A percentile compares a stretch with the other conserved stretches of the same genome.
phyloP scores from a whole-genome alignment of 2,888 invertebrate genomes.

The Xylota sylvarum region DNA sequence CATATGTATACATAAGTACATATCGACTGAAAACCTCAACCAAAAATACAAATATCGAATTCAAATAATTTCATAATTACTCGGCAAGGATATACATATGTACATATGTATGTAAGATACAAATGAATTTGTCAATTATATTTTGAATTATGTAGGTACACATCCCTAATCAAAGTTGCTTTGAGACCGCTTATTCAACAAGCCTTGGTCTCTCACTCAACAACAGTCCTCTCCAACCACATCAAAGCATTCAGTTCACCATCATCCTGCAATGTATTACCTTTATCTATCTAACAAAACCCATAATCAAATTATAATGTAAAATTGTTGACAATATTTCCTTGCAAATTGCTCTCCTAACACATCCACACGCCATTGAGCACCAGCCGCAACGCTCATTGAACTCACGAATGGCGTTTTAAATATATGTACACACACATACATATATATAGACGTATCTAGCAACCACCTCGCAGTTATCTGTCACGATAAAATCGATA shows the following conservation, averaged over 20 bases:
- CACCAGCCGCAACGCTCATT: slow-evolving; percentile 49
- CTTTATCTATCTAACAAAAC: slow-evolving; percentile 3
- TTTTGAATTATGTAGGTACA: too few relatives aligned
- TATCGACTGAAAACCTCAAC: too few relatives aligned
- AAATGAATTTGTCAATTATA: too few relatives aligned
- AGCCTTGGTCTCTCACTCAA: neutral
- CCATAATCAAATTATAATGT: slow-evolving; percentile 40
- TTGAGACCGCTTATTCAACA: too few relatives aligned
- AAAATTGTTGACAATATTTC: slow-evolving; percentile 58
- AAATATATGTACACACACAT: slow-evolving; percentile 19
- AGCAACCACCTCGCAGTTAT: slow-evolving; percentile 47
- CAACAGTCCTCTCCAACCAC: neutral
- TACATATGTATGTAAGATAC: too few relatives aligned
- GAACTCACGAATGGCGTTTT: slow-evolving; percentile 49
- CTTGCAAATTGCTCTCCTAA: slow-evolving; percentile 53
- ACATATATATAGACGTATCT: neutral
- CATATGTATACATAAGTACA: too few relatives aligned
- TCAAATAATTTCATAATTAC: too few relatives aligned
- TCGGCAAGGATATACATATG: too few relatives aligned
- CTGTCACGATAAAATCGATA: slow-evolving; percentile 69
- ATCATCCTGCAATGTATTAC: neutral
- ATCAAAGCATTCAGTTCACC: neutral
- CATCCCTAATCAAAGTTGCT: too few relatives aligned
- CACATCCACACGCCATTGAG: slow-evolving; percentile 56
- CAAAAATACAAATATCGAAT: too few relatives aligned